Evolutionary conservation across 2,797 vertebrate species (phyloP).

Genomic region (Pangasius larnaudii): DNA sequence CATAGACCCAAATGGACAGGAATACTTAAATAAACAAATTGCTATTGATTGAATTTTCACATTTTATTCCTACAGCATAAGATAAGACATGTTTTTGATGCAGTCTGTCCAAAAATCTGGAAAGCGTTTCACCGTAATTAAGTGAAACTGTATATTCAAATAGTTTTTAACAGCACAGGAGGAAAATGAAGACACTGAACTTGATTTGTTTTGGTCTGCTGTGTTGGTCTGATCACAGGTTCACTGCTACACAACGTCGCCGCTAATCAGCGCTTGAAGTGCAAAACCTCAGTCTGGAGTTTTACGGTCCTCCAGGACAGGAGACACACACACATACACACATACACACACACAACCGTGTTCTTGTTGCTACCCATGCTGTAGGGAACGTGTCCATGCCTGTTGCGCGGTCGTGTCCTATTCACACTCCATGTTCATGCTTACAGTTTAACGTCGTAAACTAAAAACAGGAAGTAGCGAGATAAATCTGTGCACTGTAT

Average conservation of each 20-base stretch:
- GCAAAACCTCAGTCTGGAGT: constrained; percentile 19
- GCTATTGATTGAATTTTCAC: too few relatives aligned
- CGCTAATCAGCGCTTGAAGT: constrained; percentile 18
- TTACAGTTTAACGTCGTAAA: neutral
- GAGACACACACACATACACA: neutral
- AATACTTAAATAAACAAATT: neutral
- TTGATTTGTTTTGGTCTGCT: neutral
- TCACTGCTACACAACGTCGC: neutral
- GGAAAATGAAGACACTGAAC: neutral
- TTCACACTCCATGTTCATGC: neutral
- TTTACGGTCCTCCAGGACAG: neutral
- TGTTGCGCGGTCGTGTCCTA: neutral
- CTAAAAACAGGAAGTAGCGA: neutral
- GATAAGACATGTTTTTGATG: neutral
- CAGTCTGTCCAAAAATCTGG: neutral
- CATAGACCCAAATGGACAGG: neutral
- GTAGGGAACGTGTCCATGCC: constrained; percentile 15
- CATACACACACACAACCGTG: neutral
- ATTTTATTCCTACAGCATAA: neutral
- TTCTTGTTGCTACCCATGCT: constrained; percentile 4
- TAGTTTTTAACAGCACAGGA: neutral
- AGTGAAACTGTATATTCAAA: neutral
- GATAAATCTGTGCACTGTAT: neutral
- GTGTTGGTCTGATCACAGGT: constrained; percentile 7
- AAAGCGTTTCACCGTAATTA: neutral